phyloP scores from a whole-genome alignment of 2,113 vertebrate genomes.

The Hyla sarda region DNA sequence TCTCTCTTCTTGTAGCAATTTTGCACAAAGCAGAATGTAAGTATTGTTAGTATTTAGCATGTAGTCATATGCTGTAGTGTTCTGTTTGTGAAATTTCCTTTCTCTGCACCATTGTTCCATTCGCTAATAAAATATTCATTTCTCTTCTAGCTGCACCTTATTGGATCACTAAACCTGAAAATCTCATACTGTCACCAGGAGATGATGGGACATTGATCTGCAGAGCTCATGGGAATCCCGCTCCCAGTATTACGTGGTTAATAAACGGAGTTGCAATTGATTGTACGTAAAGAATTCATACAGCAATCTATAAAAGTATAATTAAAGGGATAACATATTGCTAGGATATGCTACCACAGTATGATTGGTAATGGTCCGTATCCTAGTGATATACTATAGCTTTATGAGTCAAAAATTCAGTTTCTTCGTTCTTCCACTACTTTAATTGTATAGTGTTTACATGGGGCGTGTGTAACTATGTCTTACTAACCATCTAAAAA shows the following conservation, averaged over 20 bases:
- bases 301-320: background rate
- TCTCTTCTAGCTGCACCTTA: constrained; percentile 86
- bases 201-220: constrained; percentile 87
- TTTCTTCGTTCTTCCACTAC: background rate
- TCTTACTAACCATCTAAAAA: no score
- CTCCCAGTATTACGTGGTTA: constrained; percentile 87
- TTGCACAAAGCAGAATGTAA: background rate
- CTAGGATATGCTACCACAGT: no score
- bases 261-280: constrained; percentile 80
- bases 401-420: no score
- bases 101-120: background rate
- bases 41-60: background rate
- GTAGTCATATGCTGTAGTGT: background rate
- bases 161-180: constrained; percentile 89
- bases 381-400: no score
- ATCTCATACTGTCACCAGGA: constrained; percentile 90
- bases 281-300: constrained; percentile 36
- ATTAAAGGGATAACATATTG: background rate
- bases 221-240: constrained; percentile 89
- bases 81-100: background rate
- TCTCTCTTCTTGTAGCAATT: background rate
- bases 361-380: no score
- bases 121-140: background rate
- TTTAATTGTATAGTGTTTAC: background rate
- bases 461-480: no score